phyloP scores from a whole-genome alignment of 2,113 vertebrate species.

The Heterocephalus glaber region DNA sequence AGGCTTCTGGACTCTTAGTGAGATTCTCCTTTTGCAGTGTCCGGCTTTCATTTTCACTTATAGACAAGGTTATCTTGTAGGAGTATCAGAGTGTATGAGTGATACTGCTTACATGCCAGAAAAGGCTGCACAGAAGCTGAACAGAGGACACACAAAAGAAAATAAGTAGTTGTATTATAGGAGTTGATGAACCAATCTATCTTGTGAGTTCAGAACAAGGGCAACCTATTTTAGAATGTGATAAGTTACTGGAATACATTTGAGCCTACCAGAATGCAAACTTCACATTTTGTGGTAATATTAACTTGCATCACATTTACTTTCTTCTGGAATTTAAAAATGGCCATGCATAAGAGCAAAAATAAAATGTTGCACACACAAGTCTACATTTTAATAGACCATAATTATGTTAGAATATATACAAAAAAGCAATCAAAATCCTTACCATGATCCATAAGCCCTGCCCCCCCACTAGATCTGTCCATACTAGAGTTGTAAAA shows the following conservation, averaged over 20 bases:
- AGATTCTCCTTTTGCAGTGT: neutral
- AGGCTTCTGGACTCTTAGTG: neutral
- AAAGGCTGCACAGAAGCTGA: neutral
- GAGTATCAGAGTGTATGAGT: neutral
- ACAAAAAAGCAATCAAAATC: slow-evolving; percentile 22
- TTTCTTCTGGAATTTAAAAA: slow-evolving; percentile 10
- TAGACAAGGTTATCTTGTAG: neutral
- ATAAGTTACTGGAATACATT: slow-evolving; percentile 7
- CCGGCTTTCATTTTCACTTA: neutral
- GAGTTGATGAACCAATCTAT: neutral
- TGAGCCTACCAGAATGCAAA: neutral
- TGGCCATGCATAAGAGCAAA: neutral
- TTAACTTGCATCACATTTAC: neutral
- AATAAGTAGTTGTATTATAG: neutral
- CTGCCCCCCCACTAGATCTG: neutral
- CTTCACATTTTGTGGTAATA: neutral
- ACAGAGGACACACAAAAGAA: neutral
- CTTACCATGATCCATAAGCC: neutral
- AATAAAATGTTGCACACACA: neutral
- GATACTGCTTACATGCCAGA: neutral
- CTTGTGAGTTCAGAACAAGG: neutral
- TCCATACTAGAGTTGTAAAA: neutral
- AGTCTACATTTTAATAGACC: neutral
- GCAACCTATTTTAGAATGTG: neutral
- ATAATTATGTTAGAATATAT: neutral